Conservation (phyloP, 2,888 invertebrate genomes). For the Campoplex nolae region DNA sequence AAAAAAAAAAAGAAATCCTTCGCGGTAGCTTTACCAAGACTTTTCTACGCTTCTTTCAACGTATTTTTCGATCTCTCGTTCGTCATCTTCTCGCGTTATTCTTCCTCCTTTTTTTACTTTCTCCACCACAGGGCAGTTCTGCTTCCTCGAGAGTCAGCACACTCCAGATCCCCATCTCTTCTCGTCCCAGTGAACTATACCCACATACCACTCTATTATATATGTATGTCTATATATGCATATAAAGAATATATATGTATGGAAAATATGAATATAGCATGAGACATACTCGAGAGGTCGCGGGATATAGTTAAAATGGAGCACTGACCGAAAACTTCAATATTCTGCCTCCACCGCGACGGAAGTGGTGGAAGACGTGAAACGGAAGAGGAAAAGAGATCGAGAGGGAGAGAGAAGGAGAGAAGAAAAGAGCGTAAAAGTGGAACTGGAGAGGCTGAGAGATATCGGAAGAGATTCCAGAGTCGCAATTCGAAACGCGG, state of each 20-base stretch:
- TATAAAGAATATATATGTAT: constrained; percentile 12
- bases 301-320: constrained; percentile 77
- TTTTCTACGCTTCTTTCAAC: constrained; percentile 28
- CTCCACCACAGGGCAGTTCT: constrained; percentile 17
- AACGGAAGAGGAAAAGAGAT: constrained; percentile 32
- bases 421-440: constrained; percentile 22
- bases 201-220: constrained; percentile 34
- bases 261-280: constrained; percentile 20
- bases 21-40: constrained; percentile 7
- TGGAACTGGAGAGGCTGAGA: constrained; percentile 50
- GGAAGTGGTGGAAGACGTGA: constrained; percentile 53
- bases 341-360: constrained; percentile 75
- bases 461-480: constrained; percentile 63
- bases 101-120: constrained; percentile 3
- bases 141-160: constrained; percentile 60
- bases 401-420: constrained; percentile 35
- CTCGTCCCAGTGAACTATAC: constrained; percentile 48
- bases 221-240: constrained; percentile 10
- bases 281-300: constrained; percentile 50
- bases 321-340: constrained; percentile 81
- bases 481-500: constrained; percentile 40
- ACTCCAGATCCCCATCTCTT: constrained; percentile 28
- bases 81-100: constrained; percentile 49
- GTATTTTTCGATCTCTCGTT: constrained; percentile 40
- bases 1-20: constrained; percentile 2